Evolutionary conservation across 2,113 vertebrate genomes (phyloP), one percentile per base, ranked within the genome.

Genomic region (Cyprinodon variegatus): DNA sequence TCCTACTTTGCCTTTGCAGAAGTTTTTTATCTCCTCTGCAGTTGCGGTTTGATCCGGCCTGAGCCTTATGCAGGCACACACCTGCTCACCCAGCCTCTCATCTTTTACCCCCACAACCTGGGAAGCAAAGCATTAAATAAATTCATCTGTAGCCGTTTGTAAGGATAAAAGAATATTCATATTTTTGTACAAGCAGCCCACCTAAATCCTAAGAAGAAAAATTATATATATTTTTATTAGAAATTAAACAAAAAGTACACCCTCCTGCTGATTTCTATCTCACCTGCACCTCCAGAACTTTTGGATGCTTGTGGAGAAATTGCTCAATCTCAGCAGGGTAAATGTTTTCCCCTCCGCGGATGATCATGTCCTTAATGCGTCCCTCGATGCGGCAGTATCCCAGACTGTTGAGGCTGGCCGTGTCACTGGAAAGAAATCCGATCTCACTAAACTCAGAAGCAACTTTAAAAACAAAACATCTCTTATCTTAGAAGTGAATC

Each of bases 81-180:
- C 88, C 86, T 98, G 96, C 84, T 99, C 98, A 5, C 97, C 98
- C 94, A 99, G 90, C 74, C 95, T 86, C 0, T 74, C 41, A 67
- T 99, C 96, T 91, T 96, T 97, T 83, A 99, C 96, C 5, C 98
- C 98, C 36, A 99, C 91, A 86, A 99, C 97, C 98, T 98, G 86
- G 17, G 12, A 73, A 39, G 66, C 59, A 76, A 10, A 65, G 8
- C 75, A 68, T 20, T 2, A 41, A 12, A 11, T 64, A 37, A 36
- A 11, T 66, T 29, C 29, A 10, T 45, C 5, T 10, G 4, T 53
- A 53, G 50, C 8, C 20, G 50, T 53, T 20, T 53, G 9, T 41
- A 41, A 41, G 4, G 41, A 41, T 6, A 6, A 57, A 57, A n/a
- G n/a, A 57, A 8, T 2, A 1, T 29, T n/a, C 20, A 57, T 57